Evolutionary conservation across 2,797 vertebrate species (phyloP), one percentile per base, ranked within the genome.

Genomic region (Mus minutoides): DNA sequence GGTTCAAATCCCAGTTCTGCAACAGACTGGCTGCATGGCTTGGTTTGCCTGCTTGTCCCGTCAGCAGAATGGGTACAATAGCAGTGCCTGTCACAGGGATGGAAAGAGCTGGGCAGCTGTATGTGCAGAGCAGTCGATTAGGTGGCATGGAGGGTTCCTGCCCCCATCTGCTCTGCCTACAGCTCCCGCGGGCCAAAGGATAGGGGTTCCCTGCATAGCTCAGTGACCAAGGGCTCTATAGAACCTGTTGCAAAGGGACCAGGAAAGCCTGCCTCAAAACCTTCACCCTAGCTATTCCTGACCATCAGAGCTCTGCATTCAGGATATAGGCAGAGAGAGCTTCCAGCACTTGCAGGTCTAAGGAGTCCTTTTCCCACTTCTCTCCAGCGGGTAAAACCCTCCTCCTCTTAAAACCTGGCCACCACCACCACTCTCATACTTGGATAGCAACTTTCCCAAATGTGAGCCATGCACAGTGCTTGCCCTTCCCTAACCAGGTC

Each of bases 41-140:
- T 21, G 60, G n/a, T n/a, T 12, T 26, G 58, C 11, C 6, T 88
- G 64, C 13, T 62, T 49, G 85, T 94, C 76, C 86, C 12, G 4
- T n/a, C 90, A 90, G 90, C 46, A 90, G 76, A 95, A 88, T 56
- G 73, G 43, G 88, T 73, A 69, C 22, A 77, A 4, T 24, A 58
- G n/a, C 0, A 43, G 8, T 16, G 54, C 69, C 10, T 34, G 90
- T 64, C 60, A 62, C 64, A 1, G 31, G 83, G 14, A 0, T 24
- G 3, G 26, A 17, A 77, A 93, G 58, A 60, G 69, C 7, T 4
- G 16, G 22, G 24, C 4, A 24, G 78, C 64, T 0, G 22, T 10
- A 49, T 91, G 16, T 87, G 62, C 79, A 80, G 37, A 79, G 40
- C 6, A 0, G n/a, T 24, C 0, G 6, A n/a, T 88, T 37, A 11